These are phyloP conservation scores for Anabacerthia variegaticeps DNA, from an alignment of 2,797 vertebrate genomes.

Conservation along the genomic window DNA sequence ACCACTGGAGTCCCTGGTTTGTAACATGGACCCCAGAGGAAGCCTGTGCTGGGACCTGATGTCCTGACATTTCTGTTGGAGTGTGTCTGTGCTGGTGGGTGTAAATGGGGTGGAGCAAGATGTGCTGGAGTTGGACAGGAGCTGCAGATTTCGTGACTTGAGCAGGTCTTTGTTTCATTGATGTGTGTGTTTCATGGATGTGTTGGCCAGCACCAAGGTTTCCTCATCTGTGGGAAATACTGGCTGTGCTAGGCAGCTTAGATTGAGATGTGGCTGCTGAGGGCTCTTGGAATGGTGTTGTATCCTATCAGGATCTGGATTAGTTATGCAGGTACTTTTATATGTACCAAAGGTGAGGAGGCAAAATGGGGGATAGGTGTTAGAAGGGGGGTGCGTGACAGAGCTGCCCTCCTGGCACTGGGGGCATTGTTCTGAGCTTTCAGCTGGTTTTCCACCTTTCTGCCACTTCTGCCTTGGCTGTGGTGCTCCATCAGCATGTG, in stretches of 20 bases:
- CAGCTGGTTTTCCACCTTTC: neutral
- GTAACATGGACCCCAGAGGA: neutral
- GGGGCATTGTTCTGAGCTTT: neutral
- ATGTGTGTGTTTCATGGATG: neutral
- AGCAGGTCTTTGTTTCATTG: neutral
- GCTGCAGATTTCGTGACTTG: neutral
- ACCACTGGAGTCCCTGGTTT: fast-evolving
- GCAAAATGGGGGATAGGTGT: neutral
- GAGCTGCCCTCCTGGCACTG: neutral
- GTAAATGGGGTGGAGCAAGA: neutral
- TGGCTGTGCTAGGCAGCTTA: neutral
- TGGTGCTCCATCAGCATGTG: fast-evolving
- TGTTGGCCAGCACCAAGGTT: neutral
- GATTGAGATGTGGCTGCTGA: neutral
- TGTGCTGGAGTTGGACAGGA: neutral
- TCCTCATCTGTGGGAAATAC: neutral
- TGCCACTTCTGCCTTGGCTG: neutral
- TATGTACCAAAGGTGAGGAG: neutral
- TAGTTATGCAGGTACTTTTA: neutral
- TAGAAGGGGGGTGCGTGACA: neutral
- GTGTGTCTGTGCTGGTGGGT: fast-evolving
- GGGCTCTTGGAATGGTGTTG: neutral
- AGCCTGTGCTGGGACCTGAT: neutral
- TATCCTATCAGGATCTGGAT: neutral
- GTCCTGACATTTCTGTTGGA: neutral